Evolutionary conservation across 2,888 invertebrate genomes (phyloP), one percentile per base, ranked within the genome.

Genomic region (Cheilosia vulpina): DNA sequence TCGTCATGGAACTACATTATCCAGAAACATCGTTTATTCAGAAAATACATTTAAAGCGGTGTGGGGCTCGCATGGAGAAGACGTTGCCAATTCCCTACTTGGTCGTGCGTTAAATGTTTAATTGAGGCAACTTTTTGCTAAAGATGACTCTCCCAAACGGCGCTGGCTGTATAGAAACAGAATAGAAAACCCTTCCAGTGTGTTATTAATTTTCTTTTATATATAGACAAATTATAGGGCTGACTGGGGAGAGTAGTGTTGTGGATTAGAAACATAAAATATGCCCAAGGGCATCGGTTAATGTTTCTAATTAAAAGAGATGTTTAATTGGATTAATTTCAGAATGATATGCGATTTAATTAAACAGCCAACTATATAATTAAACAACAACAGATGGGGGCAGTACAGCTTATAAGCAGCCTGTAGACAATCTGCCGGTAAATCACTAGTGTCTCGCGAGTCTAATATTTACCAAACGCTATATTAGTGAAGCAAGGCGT

Each of bases 281-380:
- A 69, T 53, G 47, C 75, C 41, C 45, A 63, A 62, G 62, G 62
- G 78, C 63, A 43, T 21, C 31, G 69, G 78, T 63, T 69, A 63
- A 78, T 78, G 69, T 45, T 62, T 69, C 63, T 52, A 71, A 78
- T 71, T 78, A 78, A 71, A 69, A 21, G 78, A 53, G 69, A 63
- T 78, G 78, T 71, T 78, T 71, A 78, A 83, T 83, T 83, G 72
- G 78, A 78, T 83, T 73, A 68, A 62, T 78, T 78, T 78, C 75
- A 55, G 62, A 45, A 83, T 63, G 66, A 66, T 83, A 47, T 68
- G 66, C 72, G 52, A 78, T 71, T 78, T 71, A 78, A 78, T 78
- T 71, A 66, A 60, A 60, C 65, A 47, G 60, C 15, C 38, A 19
- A 27, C 34, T 68, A 68, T 63, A 31, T 68, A 57, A 50, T 73